Evolutionary conservation across 2,797 vertebrate species (phyloP), one percentile per base, ranked within the genome.

Genomic region (Tragelaphus eurycerus): DNA sequence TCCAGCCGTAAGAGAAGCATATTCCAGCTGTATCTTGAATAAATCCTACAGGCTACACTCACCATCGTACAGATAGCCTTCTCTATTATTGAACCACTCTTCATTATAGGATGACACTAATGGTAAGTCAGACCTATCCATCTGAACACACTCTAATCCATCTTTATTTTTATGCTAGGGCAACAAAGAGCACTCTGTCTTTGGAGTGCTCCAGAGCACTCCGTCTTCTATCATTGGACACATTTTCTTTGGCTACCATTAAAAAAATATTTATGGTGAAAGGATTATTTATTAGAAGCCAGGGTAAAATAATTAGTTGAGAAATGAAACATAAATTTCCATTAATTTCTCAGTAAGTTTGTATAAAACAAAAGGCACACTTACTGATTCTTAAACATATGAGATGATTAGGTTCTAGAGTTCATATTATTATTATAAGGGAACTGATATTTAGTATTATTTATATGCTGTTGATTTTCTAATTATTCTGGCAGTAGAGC

Each of bases 361-460:
- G 27, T 34, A 64, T 67, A 92, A 92, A 46, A 29, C 17, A 86
- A 57, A 86, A 96, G 29, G 17, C 13, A 86, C 5, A 81, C 16
- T 95, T 86, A 86, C n/a, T 38, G 27, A 50, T 74, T 92, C 78
- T 94, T 90, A 57, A n/a, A 82, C 12, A n/a, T 81, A 17, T 79
- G 31, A 90, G 92, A 62, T 93, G 43, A 92, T 93, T 82, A 81
- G 88, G 17, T 50, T 95, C n/a, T 89, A 52, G 88, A 90, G 48
- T 89, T 25, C 43, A 60, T 93, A 31, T 52, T 76, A 86, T 38
- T 83, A 5, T 95, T 85, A 86, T 12, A 19, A 85, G 43, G 46
- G 14, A 96, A 67, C 12, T 93, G 19, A 87, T 46, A 92, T 55
- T 95, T 92, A 96, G 46, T 92, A 81, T 92, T 92, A 48, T 54